Evolutionary conservation across 2,888 invertebrate species (phyloP), one percentile per base, ranked within the genome.

Genomic region (Incurvaria masculella): DNA sequence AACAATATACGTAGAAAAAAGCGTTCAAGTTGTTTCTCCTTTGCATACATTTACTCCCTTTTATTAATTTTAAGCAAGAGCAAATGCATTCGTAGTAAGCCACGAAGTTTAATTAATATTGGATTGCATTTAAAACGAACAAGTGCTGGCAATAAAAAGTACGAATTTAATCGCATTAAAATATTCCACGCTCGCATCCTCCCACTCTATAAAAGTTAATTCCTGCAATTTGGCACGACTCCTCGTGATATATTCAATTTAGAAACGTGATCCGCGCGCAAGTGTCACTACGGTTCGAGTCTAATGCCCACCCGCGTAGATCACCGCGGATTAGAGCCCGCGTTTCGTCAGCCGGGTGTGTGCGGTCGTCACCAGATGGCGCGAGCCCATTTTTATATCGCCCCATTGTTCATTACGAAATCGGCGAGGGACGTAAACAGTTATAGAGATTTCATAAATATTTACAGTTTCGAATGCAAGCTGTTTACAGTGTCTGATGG

Each of bases 251-350:
- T 14, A 33, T 33, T 33, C 33, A 14, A 6, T 33, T 33, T 33
- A 10, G 4, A 10, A 23, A 10, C 23, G 23, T 10, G 23, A 23
- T 23, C 23, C 23, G 3, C 33, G 33, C 33, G 33, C 33, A 33
- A 33, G 33, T 33, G 33, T 33, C 33, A 33, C 33, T 33, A 33
- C 14, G 33, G 33, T 33, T 14, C 14, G 33, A 33, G 4, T 33
- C 11, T 64, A 65, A 65, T 66, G 73, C 65, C 75, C 74, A 74
- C 75, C 75, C 75, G 68, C 64, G 66, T 63, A 63, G 62, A 41
- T 41, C 42, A 26, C 40, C 46, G 21, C 21, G 59, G 61, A 60
- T 52, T 51, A 50, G 51, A 56, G 59, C 53, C 52, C 43, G 49
- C 50, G 56, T 60, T 58, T 23, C 0, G 0, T 21, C 23, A 18